phyloP scores from a whole-genome alignment of 2,113 vertebrate genomes.

The Seriola dumerili region DNA sequence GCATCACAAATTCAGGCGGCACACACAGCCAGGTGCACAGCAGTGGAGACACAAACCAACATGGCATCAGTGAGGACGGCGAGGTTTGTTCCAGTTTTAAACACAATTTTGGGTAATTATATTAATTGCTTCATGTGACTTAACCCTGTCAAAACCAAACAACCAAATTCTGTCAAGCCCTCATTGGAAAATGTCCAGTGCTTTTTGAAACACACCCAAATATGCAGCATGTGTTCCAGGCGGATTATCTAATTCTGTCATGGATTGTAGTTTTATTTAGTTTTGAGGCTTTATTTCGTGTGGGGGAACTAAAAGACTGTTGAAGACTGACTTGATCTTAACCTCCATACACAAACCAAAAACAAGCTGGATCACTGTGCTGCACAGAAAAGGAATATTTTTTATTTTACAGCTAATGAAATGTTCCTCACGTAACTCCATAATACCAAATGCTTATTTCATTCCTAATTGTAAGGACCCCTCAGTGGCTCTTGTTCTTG shows the following conservation, averaged over 20 bases:
- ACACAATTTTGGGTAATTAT: too few species aligned
- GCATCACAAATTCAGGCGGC: neutral
- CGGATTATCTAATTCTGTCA: too few species aligned
- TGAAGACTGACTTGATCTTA: neutral
- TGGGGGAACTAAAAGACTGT: neutral
- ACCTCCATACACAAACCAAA: neutral
- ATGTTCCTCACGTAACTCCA: neutral
- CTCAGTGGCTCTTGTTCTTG: too few species aligned
- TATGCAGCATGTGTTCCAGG: neutral
- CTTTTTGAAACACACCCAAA: too few species aligned
- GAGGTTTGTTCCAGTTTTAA: neutral
- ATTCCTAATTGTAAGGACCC: neutral
- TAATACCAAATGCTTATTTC: neutral
- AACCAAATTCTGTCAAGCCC: too few species aligned
- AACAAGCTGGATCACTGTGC: neutral
- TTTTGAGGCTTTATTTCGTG: neutral
- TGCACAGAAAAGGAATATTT: neutral
- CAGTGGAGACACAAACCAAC: neutral
- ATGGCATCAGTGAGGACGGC: neutral
- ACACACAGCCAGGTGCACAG: neutral
- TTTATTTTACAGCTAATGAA: neutral
- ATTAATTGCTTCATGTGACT: too few species aligned
- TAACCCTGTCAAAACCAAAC: too few species aligned
- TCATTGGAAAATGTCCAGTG: neutral
- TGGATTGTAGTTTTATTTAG: too few species aligned